Conservation (phyloP, 2,113 vertebrate genomes). For the Sakesphorus luctuosus region DNA sequence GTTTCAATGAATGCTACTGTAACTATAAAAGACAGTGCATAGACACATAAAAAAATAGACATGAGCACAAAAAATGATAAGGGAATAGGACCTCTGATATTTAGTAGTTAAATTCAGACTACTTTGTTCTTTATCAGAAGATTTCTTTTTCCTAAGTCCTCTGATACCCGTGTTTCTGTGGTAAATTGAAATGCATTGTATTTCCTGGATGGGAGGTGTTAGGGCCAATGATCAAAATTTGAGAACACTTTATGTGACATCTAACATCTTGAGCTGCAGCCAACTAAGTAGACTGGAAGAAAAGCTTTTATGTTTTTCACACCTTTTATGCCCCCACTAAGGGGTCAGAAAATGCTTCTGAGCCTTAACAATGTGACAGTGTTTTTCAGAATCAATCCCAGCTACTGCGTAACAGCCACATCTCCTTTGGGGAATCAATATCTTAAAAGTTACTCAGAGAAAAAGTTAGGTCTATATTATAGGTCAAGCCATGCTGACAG, state of each 20-base stretch:
- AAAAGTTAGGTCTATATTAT: conserved; percentile 44
- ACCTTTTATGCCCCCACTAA: conserved; percentile 1
- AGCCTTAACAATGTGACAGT: background rate
- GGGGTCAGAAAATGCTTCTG: background rate
- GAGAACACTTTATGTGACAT: background rate
- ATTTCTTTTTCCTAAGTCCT: background rate
- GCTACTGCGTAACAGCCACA: background rate
- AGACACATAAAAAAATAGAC: background rate
- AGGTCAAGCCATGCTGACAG: background rate
- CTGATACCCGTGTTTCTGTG: background rate
- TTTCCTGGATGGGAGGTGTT: background rate
- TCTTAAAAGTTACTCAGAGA: conserved; percentile 5
- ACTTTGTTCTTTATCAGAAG: background rate
- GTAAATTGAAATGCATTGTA: background rate
- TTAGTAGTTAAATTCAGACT: background rate
- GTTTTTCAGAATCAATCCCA: conserved; percentile 9
- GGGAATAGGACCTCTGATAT: background rate
- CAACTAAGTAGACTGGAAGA: conserved; percentile 9
- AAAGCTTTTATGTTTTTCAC: conserved; percentile 12
- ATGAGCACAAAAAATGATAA: background rate
- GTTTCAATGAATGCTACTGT: background rate
- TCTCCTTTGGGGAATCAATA: conserved; percentile 31
- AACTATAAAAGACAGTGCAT: background rate
- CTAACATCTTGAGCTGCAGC: background rate
- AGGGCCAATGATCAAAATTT: background rate